phyloP scores from a whole-genome alignment of 2,888 invertebrate genomes.

The Trissoscelio sp. region DNA sequence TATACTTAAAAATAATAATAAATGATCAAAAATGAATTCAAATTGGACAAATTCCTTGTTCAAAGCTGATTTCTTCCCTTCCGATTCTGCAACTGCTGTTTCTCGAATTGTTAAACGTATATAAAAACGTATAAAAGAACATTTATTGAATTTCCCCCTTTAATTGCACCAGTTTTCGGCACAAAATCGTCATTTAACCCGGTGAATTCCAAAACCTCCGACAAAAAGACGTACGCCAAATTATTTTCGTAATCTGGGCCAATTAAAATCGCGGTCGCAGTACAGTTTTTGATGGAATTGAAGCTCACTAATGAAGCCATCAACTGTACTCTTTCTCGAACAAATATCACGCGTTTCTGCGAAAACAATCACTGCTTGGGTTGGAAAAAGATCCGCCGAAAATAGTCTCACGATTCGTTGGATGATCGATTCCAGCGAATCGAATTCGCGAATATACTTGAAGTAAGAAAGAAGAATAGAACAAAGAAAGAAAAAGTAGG shows the following conservation, averaged over 20 bases:
- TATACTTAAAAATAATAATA: no score
- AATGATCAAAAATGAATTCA: no score
- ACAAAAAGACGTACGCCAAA: constrained; percentile 4
- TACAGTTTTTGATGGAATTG: constrained; percentile 14
- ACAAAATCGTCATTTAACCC: constrained; percentile 7
- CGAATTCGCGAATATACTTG: constrained; percentile 7
- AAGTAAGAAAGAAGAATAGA: constrained; percentile 2
- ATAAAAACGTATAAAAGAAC: no score
- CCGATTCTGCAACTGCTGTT: no score
- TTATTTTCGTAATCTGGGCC: constrained; percentile 35
- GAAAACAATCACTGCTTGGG: constrained; percentile 39
- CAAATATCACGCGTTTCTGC: no score
- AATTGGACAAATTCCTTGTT: no score
- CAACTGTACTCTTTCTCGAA: no score
- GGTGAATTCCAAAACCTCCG: neutral
- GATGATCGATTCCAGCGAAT: constrained; percentile 25
- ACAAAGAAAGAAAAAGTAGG: neutral
- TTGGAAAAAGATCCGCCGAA: constrained; percentile 10
- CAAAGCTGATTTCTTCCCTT: no score
- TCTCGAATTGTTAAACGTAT: no score
- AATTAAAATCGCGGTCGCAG: constrained; percentile 32
- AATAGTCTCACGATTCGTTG: constrained; percentile 25
- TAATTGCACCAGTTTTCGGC: constrained; percentile 12
- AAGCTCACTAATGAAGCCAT: constrained; percentile 53
- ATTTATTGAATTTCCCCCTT: neutral